Conservation (phyloP, 1,140 invertebrate genomes). For the Luehdorfia chinensis region DNA sequence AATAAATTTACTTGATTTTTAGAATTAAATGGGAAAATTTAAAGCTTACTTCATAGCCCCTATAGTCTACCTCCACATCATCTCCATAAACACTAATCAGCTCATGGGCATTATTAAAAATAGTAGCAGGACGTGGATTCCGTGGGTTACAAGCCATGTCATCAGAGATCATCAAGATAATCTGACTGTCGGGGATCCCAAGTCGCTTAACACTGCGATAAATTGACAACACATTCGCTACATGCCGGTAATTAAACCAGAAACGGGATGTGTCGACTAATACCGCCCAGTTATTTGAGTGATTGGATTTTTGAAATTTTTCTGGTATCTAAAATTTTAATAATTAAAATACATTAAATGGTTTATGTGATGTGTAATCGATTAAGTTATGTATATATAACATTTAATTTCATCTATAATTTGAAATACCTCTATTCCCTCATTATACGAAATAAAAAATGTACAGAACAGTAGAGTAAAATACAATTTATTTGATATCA, state of each 20-base stretch:
- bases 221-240: constrained; percentile 98
- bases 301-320: constrained; percentile 77
- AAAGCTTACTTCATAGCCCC: constrained; percentile 92
- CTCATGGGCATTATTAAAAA: constrained; percentile 98
- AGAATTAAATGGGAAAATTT: too few species aligned
- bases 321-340: constrained; percentile 59
- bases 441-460: constrained; percentile 1
- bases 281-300: constrained; percentile 99
- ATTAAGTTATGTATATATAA: too few species aligned
- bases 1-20: too few species aligned
- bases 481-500: not conserved
- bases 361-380: not conserved
- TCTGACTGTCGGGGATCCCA: constrained; percentile 97
- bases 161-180: constrained; percentile 99
- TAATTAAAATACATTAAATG: not conserved
- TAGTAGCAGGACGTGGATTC: constrained; percentile 98
- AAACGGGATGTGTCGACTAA: constrained; percentile 98
- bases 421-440: constrained; percentile 16
- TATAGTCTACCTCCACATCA: constrained; percentile 99
- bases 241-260: constrained; percentile 99
- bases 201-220: constrained; percentile 98
- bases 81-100: constrained; percentile 99
- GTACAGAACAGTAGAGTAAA: not conserved
- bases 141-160: constrained; percentile 99
- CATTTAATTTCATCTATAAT: not conserved